These are phyloP conservation scores for Harpegnathos saltator DNA, from an alignment of 1,140 invertebrate species.

Conservation along the genomic window DNA sequence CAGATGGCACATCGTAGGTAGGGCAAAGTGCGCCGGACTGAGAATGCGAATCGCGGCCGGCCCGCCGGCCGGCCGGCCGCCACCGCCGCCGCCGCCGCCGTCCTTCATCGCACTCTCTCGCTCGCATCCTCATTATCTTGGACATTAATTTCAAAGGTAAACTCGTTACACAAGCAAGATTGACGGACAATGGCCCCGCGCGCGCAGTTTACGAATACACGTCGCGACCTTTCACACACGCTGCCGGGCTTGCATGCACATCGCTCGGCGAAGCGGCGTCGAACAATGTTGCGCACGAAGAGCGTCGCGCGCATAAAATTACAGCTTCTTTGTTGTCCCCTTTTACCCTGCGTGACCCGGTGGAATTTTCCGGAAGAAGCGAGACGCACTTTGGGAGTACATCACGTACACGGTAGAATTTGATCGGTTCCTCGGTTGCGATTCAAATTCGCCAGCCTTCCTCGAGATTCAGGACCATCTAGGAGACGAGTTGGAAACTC, in stretches of 20 bases:
- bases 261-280: background rate
- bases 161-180: conserved; percentile 74
- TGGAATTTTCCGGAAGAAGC: no score
- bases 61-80: background rate
- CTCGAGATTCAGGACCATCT: conserved; percentile 11
- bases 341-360: no score
- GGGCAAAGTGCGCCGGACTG: conserved; percentile 31
- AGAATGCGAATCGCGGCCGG: background rate
- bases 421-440: no score
- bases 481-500: background rate
- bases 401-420: no score
- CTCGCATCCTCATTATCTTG: conserved; percentile 58
- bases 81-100: no score
- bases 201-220: conserved; percentile 16
- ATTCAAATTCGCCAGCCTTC: background rate
- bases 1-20: conserved; percentile 18
- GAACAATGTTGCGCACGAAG: no score
- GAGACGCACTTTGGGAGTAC: no score
- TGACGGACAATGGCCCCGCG: conserved; percentile 75
- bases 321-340: no score
- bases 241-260: background rate
- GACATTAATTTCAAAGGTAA: conserved; percentile 74
- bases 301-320: no score
- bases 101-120: conserved; percentile 23
- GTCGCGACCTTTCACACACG: conserved; percentile 9